Percentiles rank a stretch among this genome's conserved stretches.
Conservation (phyloP, 53 echinoderm and acorn worm genomes). For the Astropecten irregularis region DNA sequence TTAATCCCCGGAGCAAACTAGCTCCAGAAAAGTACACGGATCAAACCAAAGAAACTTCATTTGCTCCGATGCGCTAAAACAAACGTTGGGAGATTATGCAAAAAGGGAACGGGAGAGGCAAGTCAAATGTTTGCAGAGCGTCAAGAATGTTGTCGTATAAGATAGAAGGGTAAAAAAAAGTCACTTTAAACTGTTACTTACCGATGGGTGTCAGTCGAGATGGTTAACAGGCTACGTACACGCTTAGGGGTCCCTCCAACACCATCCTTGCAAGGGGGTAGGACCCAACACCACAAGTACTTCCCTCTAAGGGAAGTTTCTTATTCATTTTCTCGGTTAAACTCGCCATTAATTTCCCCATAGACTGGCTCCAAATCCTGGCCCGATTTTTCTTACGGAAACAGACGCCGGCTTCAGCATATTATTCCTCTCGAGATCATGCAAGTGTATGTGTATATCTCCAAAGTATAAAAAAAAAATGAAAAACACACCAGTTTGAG, state of each 20-base stretch:
- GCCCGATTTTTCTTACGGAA: too few species aligned
- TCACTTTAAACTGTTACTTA: too few species aligned
- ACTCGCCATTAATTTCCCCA: conserved; percentile 23
- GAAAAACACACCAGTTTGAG: too few species aligned
- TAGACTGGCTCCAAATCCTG: background rate
- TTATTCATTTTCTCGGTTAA: background rate
- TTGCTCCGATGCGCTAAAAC: background rate
- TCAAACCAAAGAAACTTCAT: background rate
- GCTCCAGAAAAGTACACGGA: background rate
- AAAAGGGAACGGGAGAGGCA: background rate
- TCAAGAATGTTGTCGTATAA: background rate
- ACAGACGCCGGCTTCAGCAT: too few species aligned
- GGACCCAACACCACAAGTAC: background rate
- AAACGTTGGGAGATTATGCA: conserved; percentile 16
- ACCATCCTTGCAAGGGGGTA: background rate
- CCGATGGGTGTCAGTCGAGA: too few species aligned
- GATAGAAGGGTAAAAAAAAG: too few species aligned
- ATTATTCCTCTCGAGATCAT: too few species aligned
- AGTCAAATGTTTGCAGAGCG: background rate
- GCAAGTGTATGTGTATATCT: too few species aligned
- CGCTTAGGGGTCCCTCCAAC: background rate
- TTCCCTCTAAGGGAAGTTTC: conserved; percentile 21
- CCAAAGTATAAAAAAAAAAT: too few species aligned
- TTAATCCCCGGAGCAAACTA: conserved; percentile 25
- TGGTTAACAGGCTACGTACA: too few species aligned